Conservation (phyloP, 2,113 vertebrate genomes). For the Edolisoma coerulescens region DNA sequence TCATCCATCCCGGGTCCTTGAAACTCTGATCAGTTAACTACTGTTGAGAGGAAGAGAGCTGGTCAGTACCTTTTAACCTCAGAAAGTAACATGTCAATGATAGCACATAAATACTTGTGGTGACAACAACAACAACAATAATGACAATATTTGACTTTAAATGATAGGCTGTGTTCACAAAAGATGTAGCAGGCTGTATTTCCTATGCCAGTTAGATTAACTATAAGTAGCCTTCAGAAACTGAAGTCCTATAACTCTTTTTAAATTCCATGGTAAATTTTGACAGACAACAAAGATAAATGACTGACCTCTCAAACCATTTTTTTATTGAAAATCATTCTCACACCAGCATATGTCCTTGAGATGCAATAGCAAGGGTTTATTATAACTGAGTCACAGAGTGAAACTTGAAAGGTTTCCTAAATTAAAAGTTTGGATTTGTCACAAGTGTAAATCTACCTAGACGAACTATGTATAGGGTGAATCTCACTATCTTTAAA, state of each 20-base stretch:
- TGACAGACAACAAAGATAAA: conserved; percentile 39
- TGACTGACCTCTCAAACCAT: background rate
- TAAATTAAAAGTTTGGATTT: background rate
- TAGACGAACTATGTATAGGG: background rate
- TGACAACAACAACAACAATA: background rate
- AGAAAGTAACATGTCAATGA: background rate
- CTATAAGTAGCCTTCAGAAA: conserved; percentile 5
- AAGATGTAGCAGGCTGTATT: background rate
- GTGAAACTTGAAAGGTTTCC: background rate
- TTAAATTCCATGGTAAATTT: conserved; percentile 13
- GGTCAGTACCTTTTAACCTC: background rate
- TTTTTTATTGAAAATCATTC: conserved; percentile 28
- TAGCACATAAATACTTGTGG: background rate
- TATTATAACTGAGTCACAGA: background rate
- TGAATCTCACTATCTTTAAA: background rate
- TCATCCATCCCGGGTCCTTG: background rate
- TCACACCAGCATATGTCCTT: background rate
- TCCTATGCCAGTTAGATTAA: background rate
- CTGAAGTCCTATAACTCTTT: background rate
- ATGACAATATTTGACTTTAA: background rate
- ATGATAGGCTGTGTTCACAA: background rate
- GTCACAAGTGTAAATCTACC: background rate
- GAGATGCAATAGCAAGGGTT: background rate
- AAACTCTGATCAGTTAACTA: background rate
- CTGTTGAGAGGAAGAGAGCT: background rate